Evolutionary conservation across 2,797 vertebrate genomes (phyloP), one percentile per base, ranked within the genome.

Genomic region (Acanthurus tractus): DNA sequence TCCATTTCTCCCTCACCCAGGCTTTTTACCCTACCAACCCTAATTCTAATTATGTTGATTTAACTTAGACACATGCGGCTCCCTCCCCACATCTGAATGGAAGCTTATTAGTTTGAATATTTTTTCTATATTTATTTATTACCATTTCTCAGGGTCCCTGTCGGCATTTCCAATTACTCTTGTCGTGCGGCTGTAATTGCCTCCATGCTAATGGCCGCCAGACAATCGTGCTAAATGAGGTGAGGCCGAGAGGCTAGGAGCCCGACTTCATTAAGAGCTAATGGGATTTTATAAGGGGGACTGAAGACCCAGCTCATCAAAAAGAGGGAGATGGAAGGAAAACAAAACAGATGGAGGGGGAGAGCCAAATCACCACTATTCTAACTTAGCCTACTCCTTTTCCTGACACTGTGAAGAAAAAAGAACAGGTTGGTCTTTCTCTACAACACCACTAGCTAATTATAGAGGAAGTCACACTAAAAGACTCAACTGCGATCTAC

Each of bases 161-260:
- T 98, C 96, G 97, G 97, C 98, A 98, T 99, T 99, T 99, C 97
- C 98, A 99, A 99, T 99, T 99, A 99, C 97, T 99, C 97, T 98
- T 97, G 96, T 97, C 95, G 97, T 96, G 96, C 96, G 96, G 96
- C 97, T 98, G 97, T 99, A 99, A 99, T 99, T 99, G 98, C 97
- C 97, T 99, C 96, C 96, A 96, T 95, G 96, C 94, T 99, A 99
- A 99, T 99, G 97, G 98, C 97, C 96, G 96, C 96, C 96, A 99
- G 97, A 99, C 98, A 99, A 99, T 99, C 96, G 97, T 97, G 97
- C 97, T 98, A 98, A 99, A 99, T 99, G 98, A 99, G 98, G 97
- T 99, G 97, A 97, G 97, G 97, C 97, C 95, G 92, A 96, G 96
- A 96, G 97, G 96, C 98, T 98, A 97, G 96, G 96, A 96, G 97